These are phyloP conservation scores for Metalampra italica DNA, from an alignment of 2,888 invertebrate genomes.

Conservation along the genomic window DNA sequence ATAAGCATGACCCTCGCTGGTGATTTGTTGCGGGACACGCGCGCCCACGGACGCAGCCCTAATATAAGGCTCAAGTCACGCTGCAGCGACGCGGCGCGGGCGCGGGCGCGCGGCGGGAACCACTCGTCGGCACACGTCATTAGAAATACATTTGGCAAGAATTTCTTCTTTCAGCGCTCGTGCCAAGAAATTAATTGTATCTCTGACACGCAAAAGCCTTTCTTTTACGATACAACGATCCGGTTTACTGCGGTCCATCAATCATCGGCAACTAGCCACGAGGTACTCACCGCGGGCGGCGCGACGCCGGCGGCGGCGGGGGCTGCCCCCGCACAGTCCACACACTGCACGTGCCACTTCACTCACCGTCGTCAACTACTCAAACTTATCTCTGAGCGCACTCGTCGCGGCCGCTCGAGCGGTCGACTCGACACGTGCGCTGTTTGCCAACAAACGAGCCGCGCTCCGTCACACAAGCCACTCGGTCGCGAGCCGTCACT, in stretches of 20 bases:
- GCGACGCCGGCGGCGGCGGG: not conserved
- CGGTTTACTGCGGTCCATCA: constrained; percentile 12
- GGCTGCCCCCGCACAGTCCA: constrained; percentile 7
- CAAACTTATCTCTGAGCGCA: constrained; percentile 11
- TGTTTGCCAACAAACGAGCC: constrained; percentile 14
- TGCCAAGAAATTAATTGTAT: constrained; percentile 17
- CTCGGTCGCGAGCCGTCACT: constrained; percentile 28
- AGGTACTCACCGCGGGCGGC: not conserved
- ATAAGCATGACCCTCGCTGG: not conserved
- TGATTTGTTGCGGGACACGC: not conserved
- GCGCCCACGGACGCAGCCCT: not conserved
- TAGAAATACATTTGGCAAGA: constrained; percentile 21
- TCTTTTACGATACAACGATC: constrained; percentile 12
- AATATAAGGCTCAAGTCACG: constrained; percentile 21
- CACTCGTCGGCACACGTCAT: constrained; percentile 14
- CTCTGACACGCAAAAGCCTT: constrained; percentile 10
- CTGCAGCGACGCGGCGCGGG: constrained; percentile 10
- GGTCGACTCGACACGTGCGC: too few species aligned
- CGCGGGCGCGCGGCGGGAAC: too few species aligned
- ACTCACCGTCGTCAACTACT: constrained; percentile 30
- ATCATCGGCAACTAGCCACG: constrained; percentile 20
- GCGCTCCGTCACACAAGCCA: constrained; percentile 29
- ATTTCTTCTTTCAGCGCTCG: constrained; percentile 7
- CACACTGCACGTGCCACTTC: constrained; percentile 39
- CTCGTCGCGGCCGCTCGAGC: constrained; percentile 22